Evolutionary conservation across 2,797 vertebrate genomes (phyloP), one percentile per base, ranked within the genome.

Genomic region (Cyclura pinguis): DNA sequence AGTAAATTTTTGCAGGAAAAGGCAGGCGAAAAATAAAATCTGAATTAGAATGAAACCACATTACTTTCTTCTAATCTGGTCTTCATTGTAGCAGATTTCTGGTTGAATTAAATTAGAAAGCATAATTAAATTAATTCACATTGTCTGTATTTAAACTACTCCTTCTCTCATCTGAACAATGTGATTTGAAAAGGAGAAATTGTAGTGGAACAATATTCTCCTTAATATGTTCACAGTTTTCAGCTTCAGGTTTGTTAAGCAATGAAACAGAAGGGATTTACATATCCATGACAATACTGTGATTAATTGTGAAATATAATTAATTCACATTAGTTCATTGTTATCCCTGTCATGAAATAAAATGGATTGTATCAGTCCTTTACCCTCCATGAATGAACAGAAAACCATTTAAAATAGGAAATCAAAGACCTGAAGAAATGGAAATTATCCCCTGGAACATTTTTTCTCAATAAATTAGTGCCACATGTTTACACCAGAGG

Each of bases 361-460:
- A 85, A 22, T 84, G 3, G 32, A 78, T 93, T 92, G 42, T 90
- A 32, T 55, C 83, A 6, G 67, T 92, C 85, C 29, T 55, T n/a
- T 57, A 3, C 91, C 92, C 47, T 74, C 0, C 50, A 90, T 24
- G 6, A 9, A 92, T 93, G 88, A 87, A 69, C 62, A 85, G 82
- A 85, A 9, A 35, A 64, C 59, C 91, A 81, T 0, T 59, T 86
- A 91, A 35, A 90, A 93, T 76, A 77, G 27, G 6, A 90, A 72
- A 20, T 85, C 85, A 82, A 83, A 22, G 90, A 84, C 50, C 78
- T 4, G 67, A 84, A 78, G 89, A 62, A 14, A 62, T 86, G 78
- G 57, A 72, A 67, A 76, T 89, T 88, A 81, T 67, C 52, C 18
- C 94, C 76, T 90, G 57, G 89, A 92, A 88, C n/a, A n/a, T 86